These are phyloP conservation scores for Neopelma chrysocephalum DNA, from an alignment of 2,797 vertebrate species.

Conservation along the genomic window DNA sequence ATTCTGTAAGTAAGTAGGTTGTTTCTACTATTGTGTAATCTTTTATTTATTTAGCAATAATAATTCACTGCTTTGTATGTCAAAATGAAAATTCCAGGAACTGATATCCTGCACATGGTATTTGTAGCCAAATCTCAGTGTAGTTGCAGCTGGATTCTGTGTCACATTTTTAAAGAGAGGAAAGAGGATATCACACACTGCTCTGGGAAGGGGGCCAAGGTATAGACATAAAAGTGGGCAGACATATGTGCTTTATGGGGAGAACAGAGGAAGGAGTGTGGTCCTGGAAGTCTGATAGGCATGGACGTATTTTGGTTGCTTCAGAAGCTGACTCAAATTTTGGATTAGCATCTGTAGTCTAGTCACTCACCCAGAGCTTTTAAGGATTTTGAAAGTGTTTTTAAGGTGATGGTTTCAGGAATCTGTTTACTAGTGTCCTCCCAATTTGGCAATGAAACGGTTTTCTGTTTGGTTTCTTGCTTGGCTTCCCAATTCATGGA, in stretches of 20 bases:
- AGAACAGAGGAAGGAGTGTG: background rate
- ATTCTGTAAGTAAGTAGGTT: background rate
- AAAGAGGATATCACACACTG: background rate
- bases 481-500: background rate
- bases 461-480: background rate
- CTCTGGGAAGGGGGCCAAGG: slow-evolving; percentile 1
- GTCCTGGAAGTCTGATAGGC: background rate
- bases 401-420: background rate
- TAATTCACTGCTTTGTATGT: background rate
- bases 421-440: background rate
- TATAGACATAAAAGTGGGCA: background rate
- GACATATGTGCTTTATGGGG: background rate
- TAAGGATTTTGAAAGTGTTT: background rate
- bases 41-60: slow-evolving; percentile 19
- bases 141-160: slow-evolving; percentile 26
- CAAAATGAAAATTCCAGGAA: slow-evolving; percentile 20
- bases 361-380: background rate
- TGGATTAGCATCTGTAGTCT: background rate
- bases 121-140: background rate
- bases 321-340: background rate
- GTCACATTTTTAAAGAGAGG: background rate
- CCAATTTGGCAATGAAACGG: background rate
- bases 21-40: background rate
- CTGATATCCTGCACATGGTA: background rate
- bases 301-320: background rate